These are phyloP conservation scores for Thrips palmi DNA, from an alignment of 1,140 invertebrate species.

Conservation along the genomic window DNA sequence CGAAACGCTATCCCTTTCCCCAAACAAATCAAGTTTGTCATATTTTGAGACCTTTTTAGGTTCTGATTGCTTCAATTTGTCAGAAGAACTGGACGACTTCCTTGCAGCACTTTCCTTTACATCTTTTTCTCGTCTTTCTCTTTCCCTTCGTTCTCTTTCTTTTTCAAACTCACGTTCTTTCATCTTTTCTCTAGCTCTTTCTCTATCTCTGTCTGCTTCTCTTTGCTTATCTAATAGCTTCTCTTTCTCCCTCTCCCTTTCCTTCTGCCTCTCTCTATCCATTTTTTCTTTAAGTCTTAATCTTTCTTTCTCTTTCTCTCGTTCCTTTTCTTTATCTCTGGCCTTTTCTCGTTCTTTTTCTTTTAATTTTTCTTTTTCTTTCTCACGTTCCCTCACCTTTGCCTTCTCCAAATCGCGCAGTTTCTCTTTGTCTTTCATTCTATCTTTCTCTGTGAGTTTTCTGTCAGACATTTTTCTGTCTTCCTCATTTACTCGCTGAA, in stretches of 20 bases:
- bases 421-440: too few relatives aligned
- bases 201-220: neutral
- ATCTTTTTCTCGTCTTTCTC: conserved; percentile 2
- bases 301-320: neutral
- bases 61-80: too few relatives aligned
- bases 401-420: too few relatives aligned
- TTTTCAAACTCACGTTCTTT: neutral
- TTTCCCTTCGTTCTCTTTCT: conserved; percentile 5
- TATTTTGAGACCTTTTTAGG: too few relatives aligned
- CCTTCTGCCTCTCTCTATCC: conserved; percentile 4
- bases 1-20: too few relatives aligned
- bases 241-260: conserved; percentile 3
- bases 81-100: conserved; percentile 5
- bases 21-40: too few relatives aligned
- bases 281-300: conserved; percentile 2
- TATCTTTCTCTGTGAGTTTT: too few relatives aligned
- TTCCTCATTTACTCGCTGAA: too few relatives aligned
- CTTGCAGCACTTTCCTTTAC: neutral
- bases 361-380: conserved; percentile 3
- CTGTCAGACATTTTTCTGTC: too few relatives aligned
- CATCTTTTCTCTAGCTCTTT: neutral
- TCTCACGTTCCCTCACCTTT: neutral
- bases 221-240: neutral
- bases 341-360: conserved; percentile 3
- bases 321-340: neutral